Evolutionary conservation across 2,113 vertebrate species (phyloP).

Genomic region (Bombycilla garrulus): DNA sequence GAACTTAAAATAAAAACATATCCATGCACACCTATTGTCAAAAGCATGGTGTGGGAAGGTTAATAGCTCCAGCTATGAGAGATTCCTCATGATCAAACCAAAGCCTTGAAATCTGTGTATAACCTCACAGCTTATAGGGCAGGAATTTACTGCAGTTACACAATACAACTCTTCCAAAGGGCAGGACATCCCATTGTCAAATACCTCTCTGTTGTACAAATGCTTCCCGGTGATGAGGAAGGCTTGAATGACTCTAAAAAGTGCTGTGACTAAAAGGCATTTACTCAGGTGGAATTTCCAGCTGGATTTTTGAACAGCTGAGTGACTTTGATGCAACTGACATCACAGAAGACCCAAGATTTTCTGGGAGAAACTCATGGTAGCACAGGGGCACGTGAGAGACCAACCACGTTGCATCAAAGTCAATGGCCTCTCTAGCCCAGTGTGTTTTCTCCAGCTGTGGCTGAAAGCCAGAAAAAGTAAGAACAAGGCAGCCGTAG

Average conservation of each 20-base stretch:
- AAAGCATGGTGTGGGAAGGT: not conserved
- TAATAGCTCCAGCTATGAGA: not conserved
- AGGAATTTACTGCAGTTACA: conserved; percentile 19
- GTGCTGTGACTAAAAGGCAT: not conserved
- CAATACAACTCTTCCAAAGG: not conserved
- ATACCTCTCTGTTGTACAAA: not conserved
- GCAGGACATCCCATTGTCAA: conserved; percentile 24
- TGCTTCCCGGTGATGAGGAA: conserved; percentile 35
- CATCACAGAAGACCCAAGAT: not conserved
- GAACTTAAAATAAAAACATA: not conserved
- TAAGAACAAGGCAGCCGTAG: not conserved
- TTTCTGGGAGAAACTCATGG: not conserved
- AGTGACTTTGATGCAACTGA: not conserved
- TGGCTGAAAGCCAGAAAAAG: not conserved
- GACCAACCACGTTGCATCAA: not conserved
- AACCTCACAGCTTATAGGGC: not conserved
- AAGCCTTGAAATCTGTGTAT: not conserved
- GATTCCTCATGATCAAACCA: not conserved
- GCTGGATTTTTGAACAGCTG: not conserved
- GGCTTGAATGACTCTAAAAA: not conserved
- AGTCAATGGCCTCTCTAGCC: not conserved
- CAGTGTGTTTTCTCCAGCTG: not conserved
- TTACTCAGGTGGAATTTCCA: conserved; percentile 26
- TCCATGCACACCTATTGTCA: not conserved
- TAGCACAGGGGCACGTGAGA: not conserved